Conservation (phyloP, 2,113 vertebrate genomes). For the Ursus arctos region DNA sequence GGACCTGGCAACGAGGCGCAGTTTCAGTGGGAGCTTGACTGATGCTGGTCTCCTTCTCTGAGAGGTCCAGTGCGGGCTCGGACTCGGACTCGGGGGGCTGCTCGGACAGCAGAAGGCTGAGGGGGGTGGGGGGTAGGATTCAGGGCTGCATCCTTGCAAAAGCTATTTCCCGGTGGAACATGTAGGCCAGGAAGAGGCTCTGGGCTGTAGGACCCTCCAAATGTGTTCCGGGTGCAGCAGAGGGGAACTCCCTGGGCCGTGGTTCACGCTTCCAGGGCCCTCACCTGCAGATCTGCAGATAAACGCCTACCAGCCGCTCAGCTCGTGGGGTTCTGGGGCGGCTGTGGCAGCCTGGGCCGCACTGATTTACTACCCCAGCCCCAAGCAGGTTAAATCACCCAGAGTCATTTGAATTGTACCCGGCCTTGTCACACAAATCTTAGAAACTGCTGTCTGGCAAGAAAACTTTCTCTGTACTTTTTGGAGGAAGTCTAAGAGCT, state of each 20-base stretch:
- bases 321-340: constrained; percentile 85
- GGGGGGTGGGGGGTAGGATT: neutral
- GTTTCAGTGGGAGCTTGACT: constrained; percentile 59
- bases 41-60: neutral
- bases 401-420: constrained; percentile 90
- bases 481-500: constrained; percentile 71
- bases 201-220: constrained; percentile 62
- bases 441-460: constrained; percentile 87
- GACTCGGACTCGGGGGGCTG: neutral
- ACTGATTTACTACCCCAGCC: constrained; percentile 88
- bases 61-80: neutral
- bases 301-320: constrained; percentile 76
- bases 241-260: constrained; percentile 69
- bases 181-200: constrained; percentile 59
- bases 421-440: constrained; percentile 89
- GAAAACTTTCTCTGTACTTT: constrained; percentile 85
- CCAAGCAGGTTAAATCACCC: constrained; percentile 88
- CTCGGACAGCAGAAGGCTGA: neutral
- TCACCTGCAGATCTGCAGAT: constrained; percentile 88
- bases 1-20: constrained; percentile 18
- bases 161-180: constrained; percentile 55
- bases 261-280: constrained; percentile 81
- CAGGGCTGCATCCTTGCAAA: neutral
- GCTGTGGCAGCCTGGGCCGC: constrained; percentile 82
- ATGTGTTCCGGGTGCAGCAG: constrained; percentile 73